Percentiles rank a stretch among this genome's conserved stretches.
Conservation (phyloP, 2,797 vertebrate species). For the Balearica regulorum region DNA sequence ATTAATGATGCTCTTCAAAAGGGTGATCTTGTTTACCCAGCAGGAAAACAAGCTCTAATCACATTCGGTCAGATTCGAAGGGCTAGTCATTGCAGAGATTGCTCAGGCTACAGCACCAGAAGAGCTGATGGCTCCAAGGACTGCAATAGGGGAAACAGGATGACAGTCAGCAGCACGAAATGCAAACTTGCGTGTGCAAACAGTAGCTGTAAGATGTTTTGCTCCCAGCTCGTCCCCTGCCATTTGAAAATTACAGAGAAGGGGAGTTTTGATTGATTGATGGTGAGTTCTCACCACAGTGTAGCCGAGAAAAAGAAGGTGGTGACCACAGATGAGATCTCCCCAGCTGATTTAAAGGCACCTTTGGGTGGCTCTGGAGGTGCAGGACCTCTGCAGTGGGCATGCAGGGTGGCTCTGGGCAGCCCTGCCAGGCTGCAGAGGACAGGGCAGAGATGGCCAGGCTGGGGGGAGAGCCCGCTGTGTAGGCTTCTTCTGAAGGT, state of each 20-base stretch:
- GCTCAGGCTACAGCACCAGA: background rate
- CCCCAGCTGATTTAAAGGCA: background rate
- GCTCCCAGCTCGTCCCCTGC: background rate
- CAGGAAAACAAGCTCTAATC: constrained; percentile 15
- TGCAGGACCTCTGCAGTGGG: background rate
- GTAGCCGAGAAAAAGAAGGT: background rate
- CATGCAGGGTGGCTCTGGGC: background rate
- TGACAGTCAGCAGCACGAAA: background rate
- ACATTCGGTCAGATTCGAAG: background rate
- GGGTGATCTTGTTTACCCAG: background rate
- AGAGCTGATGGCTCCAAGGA: background rate
- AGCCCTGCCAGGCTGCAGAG: background rate
- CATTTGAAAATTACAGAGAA: background rate
- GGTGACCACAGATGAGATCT: background rate
- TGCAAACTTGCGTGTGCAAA: background rate
- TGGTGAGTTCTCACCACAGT: background rate
- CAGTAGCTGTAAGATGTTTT: background rate
- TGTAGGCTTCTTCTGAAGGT: background rate
- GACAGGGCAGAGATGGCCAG: background rate
- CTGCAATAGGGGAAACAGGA: background rate
- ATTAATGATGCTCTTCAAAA: background rate
- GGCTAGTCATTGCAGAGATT: background rate
- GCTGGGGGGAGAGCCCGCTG: background rate
- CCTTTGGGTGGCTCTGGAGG: background rate
- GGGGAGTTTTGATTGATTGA: background rate